Evolutionary conservation across 2,113 vertebrate species (phyloP).

Genomic region (Rhineura floridana): DNA sequence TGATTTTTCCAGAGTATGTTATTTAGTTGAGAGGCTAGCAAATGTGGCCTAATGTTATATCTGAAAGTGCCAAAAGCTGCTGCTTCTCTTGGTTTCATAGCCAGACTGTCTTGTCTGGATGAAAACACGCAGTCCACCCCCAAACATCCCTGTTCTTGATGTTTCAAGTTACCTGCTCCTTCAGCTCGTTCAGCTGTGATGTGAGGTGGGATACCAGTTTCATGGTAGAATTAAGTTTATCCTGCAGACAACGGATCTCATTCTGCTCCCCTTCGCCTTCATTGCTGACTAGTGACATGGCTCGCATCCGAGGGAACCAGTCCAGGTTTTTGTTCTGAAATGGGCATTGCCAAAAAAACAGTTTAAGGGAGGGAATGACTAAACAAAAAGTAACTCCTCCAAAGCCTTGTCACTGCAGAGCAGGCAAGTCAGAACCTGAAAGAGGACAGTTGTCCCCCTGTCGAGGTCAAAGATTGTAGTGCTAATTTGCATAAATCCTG

Average conservation of each 20-base stretch:
- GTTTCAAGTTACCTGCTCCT: slow-evolving; percentile 87
- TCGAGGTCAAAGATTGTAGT: no score
- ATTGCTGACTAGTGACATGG: slow-evolving; percentile 95
- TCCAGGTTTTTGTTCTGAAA: slow-evolving; percentile 95
- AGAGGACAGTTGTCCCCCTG: not conserved
- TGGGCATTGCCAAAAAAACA: not conserved
- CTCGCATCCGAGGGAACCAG: slow-evolving; percentile 98
- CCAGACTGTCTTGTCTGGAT: not conserved
- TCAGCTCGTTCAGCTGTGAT: slow-evolving; percentile 89
- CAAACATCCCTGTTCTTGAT: accelerated
- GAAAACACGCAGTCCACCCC: not conserved
- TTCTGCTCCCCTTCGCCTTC: slow-evolving; percentile 97
- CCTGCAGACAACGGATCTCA: slow-evolving; percentile 93
- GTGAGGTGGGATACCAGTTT: slow-evolving; percentile 92
- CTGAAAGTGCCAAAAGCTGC: not conserved
- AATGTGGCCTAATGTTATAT: not conserved
- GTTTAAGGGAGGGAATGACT: not conserved
- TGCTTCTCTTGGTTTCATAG: not conserved
- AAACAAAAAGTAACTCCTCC: not conserved
- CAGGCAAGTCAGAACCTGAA: not conserved
- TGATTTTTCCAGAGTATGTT: not conserved
- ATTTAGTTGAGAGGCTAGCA: not conserved
- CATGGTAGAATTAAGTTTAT: slow-evolving; percentile 90
- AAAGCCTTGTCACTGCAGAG: not conserved
- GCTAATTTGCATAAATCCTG: not conserved